Conservation (phyloP, 2,113 vertebrate genomes). For the Nannospalax galili region DNA sequence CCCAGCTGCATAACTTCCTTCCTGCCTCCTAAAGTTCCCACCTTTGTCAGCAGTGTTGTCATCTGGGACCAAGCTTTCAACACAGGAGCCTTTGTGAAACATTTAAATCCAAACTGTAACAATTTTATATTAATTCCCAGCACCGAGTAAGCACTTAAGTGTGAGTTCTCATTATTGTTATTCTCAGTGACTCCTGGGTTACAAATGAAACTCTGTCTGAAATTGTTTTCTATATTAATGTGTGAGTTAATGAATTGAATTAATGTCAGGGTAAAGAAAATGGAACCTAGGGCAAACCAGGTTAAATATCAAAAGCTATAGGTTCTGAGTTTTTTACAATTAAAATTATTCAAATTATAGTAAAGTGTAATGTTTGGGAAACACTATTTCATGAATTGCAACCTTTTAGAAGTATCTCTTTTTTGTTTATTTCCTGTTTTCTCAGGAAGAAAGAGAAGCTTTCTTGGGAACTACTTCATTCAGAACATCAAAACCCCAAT, state of each 20-base stretch:
- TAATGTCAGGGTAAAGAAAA: neutral
- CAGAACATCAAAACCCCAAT: neutral
- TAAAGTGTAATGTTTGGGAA: neutral
- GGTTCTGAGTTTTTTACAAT: too few relatives aligned
- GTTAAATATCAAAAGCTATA: neutral
- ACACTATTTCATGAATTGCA: neutral
- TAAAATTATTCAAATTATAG: too few relatives aligned
- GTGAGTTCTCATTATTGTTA: neutral
- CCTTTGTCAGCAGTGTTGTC: neutral
- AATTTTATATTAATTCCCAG: neutral
- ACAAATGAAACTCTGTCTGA: neutral
- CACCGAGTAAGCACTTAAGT: neutral
- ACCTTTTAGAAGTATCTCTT: neutral
- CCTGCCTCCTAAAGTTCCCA: neutral
- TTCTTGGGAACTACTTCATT: neutral
- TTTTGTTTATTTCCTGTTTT: constrained; percentile 26
- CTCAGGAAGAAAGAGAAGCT: constrained; percentile 8
- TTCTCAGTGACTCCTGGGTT: neutral
- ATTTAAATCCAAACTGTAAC: neutral
- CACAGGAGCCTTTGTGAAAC: neutral
- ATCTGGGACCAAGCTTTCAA: neutral
- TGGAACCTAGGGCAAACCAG: neutral
- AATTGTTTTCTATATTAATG: neutral
- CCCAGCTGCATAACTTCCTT: too few relatives aligned
- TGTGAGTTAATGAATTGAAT: neutral